Percentiles rank a stretch among this genome's conserved stretches.
These are phyloP conservation scores for Artemia sp. DNA, from an alignment of 2,888 invertebrate genomes.

Conservation along the genomic window DNA sequence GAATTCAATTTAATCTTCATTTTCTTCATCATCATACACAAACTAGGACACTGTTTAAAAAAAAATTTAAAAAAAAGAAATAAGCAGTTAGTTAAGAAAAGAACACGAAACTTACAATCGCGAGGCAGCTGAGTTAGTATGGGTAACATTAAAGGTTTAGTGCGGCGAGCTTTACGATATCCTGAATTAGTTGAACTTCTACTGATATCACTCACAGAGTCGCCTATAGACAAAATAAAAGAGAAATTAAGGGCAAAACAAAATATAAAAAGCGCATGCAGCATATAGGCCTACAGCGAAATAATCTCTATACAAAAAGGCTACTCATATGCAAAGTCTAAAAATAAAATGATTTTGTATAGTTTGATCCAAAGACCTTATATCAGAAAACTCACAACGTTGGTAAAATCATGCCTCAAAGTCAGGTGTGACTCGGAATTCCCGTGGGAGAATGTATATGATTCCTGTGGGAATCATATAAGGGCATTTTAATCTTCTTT, in stretches of 20 bases:
- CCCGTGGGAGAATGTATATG: too few species aligned
- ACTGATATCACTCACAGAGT: conserved; percentile 15
- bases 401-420: too few species aligned
- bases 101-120: conserved; percentile 23
- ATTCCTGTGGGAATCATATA: too few species aligned
- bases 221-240: conserved; percentile 27
- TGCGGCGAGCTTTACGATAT: conserved; percentile 14
- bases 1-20: too few species aligned
- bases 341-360: too few species aligned
- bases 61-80: conserved; percentile 17
- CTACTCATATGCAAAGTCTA: too few species aligned
- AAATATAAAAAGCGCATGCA: conserved; percentile 30
- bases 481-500: too few species aligned
- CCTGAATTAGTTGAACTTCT: conserved; percentile 11
- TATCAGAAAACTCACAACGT: too few species aligned
- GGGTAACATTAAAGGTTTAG: conserved; percentile 17
- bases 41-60: neutral
- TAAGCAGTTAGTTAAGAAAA: conserved; percentile 11
- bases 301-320: neutral
- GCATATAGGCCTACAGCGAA: conserved; percentile 9
- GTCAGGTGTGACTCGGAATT: too few species aligned
- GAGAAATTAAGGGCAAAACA: conserved; percentile 23
- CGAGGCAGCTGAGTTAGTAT: conserved; percentile 21
- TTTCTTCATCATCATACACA: too few species aligned
- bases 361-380: too few species aligned